Percentiles rank a stretch among this genome's conserved stretches.
phyloP scores from a whole-genome alignment of 2,797 vertebrate genomes.

The Steatocranus sp. region DNA sequence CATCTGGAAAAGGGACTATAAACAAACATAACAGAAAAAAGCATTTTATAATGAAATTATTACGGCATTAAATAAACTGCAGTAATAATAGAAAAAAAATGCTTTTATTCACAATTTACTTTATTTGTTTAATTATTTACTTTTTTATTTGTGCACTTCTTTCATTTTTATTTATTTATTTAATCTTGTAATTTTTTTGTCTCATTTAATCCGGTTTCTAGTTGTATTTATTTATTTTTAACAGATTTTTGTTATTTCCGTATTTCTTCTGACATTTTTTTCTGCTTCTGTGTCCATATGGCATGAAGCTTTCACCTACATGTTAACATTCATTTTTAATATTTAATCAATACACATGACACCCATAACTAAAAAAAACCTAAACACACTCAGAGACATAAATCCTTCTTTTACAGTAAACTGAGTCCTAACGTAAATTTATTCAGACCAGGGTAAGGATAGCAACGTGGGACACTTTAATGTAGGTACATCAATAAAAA shows the following conservation, averaged over 20 bases:
- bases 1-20: accelerated
- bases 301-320: background rate
- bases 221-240: background rate
- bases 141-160: accelerated
- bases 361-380: background rate
- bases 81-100: background rate
- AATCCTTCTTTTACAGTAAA: background rate
- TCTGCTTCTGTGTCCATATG: background rate
- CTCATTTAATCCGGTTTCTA: accelerated
- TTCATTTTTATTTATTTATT: background rate
- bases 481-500: background rate
- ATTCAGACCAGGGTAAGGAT: accelerated
- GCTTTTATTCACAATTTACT: background rate
- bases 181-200: background rate
- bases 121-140: background rate
- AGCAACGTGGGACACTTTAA: background rate
- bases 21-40: background rate
- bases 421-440: accelerated
- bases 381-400: background rate
- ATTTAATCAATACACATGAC: background rate
- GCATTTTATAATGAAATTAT: accelerated
- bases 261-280: background rate
- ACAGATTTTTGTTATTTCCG: accelerated
- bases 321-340: background rate
- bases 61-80: accelerated